Conservation (phyloP, 37 sponge, comb jelly and placozoan genomes). For the Ephydatia muelleri region DNA sequence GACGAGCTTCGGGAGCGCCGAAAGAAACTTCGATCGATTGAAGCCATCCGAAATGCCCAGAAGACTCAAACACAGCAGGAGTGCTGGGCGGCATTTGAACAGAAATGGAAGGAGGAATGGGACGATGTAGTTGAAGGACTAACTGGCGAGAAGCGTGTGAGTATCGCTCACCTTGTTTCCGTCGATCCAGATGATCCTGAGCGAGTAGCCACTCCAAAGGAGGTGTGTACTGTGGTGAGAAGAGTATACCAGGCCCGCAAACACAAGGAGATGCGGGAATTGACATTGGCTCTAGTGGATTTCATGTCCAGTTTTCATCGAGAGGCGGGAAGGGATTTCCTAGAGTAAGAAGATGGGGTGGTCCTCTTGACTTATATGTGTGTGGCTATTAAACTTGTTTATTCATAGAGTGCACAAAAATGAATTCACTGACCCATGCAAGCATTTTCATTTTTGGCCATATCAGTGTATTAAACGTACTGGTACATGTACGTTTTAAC, state of each 20-base stretch:
- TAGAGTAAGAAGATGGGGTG: constrained; percentile 1
- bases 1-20: neutral
- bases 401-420: neutral
- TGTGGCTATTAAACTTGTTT: neutral
- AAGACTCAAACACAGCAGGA: neutral
- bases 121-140: neutral
- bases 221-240: neutral
- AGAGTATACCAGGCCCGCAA: constrained; percentile 1
- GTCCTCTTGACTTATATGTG: constrained; percentile 1
- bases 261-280: neutral
- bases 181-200: constrained; percentile 1
- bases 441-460: neutral
- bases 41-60: neutral
- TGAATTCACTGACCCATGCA: constrained; percentile 1
- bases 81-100: constrained; percentile 1
- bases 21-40: constrained; percentile 1
- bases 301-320: constrained; percentile 1
- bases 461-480: neutral
- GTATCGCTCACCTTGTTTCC: neutral
- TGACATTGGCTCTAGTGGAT: constrained; percentile 1
- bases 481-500: constrained; percentile 1
- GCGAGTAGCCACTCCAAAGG: neutral
- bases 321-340: neutral
- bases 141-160: constrained; percentile 1
- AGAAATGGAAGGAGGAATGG: constrained; percentile 1